A percentile compares a stretch with the other conserved stretches of the same genome.
Conservation (phyloP, 2,888 invertebrate genomes). For the Ceraclea dissimilis region DNA sequence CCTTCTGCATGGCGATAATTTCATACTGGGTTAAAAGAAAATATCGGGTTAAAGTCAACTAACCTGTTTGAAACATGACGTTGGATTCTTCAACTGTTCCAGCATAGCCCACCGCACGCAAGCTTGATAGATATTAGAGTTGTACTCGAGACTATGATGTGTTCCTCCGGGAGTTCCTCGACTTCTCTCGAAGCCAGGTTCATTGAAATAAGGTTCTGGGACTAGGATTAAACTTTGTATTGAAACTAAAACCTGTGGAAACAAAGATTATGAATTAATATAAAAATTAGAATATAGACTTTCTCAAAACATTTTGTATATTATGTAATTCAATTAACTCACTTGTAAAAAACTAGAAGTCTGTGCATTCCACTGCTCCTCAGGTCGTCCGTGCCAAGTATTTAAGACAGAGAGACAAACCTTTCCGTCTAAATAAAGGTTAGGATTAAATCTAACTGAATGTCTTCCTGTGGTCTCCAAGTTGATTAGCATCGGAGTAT, state of each 20-base stretch:
- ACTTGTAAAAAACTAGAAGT: slow-evolving; percentile 87
- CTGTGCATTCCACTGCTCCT: slow-evolving; percentile 96
- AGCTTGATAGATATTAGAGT: slow-evolving; percentile 91
- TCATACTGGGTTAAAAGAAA: neutral
- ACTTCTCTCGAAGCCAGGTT: slow-evolving; percentile 88
- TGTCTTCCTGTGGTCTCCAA: slow-evolving; percentile 85
- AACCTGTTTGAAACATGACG: slow-evolving; percentile 86
- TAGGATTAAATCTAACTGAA: slow-evolving; percentile 86
- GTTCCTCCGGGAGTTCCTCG: slow-evolving; percentile 83
- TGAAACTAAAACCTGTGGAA: slow-evolving; percentile 71
- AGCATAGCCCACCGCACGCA: slow-evolving; percentile 95
- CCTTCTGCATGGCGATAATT: neutral
- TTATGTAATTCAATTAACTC: slow-evolving; percentile 1
- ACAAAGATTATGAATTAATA: neutral
- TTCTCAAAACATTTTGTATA: too few relatives aligned
- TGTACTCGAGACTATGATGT: slow-evolving; percentile 87
- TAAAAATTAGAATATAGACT: too few relatives aligned
- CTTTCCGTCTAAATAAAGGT: slow-evolving; percentile 92
- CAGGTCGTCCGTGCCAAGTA: slow-evolving; percentile 94
- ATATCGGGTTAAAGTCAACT: too few relatives aligned
- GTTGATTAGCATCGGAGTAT: slow-evolving; percentile 84
- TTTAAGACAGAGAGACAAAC: slow-evolving; percentile 91
- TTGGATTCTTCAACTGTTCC: slow-evolving; percentile 84
- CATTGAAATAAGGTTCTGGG: slow-evolving; percentile 91
- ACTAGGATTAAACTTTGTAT: slow-evolving; percentile 89